Evolutionary conservation across 2,113 vertebrate genomes (phyloP), one percentile per base, ranked within the genome.

Genomic region (Gymnocephalus cernua): DNA sequence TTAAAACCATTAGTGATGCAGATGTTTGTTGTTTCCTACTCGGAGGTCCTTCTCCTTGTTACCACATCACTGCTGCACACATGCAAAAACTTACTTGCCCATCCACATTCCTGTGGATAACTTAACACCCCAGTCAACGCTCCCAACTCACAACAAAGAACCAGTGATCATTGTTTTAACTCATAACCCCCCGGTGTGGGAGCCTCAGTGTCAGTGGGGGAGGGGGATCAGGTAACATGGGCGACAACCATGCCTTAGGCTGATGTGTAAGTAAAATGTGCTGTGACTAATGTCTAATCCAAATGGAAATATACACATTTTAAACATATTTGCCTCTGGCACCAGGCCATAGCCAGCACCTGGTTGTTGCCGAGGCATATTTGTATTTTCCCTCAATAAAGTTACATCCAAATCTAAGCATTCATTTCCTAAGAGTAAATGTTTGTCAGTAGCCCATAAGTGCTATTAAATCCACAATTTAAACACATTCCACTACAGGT

Each of bases 41-140:
- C 29, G n/a, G 29, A 67, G 61, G 53, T 75, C 27, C 2, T n/a
- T 10, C 21, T 10, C 4, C 11, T 35, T 32, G 41, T 50, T 57
- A 9, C 0, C 14, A 19, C 25, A 18, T 14, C 16, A 41, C 57
- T 7, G 19, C 45, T 54, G 51, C 45, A 35, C 18, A 19, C 6
- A 29, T 35, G 3, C 56, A 75, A 21, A 77, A 56, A 65, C 56
- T 18, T 29, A 11, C 12, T 3, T 68, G 15, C 38, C 21, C 53
- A 41, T 56, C 38, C 16, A 45, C 81, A 79, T 74, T 67, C 68
- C 44, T 74, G 38, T 47, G 45, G 12, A 65, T 48, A 23, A 25
- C 7, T 54, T 14, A 35, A 54, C 45, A 61, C 45, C 68, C 16
- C 51, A 48, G 54, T 18, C 11, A 68, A 64, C 3, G 2, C 59